These are phyloP conservation scores for Cyclina sinensis DNA, from an alignment of 1,140 invertebrate genomes.

Conservation along the genomic window DNA sequence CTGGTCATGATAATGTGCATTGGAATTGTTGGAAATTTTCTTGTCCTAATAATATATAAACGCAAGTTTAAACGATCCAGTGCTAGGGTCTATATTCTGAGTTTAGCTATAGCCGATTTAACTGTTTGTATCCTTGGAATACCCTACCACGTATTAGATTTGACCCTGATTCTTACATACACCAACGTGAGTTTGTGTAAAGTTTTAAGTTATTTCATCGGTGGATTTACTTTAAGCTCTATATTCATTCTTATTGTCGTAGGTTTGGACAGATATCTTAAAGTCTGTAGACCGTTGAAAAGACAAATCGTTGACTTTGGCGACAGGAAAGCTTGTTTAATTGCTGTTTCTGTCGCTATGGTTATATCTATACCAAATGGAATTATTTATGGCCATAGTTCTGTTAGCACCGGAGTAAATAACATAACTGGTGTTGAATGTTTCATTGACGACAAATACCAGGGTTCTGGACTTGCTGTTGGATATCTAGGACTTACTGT, in stretches of 20 bases:
- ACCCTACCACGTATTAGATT: conserved; percentile 76
- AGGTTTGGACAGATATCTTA: conserved; percentile 74
- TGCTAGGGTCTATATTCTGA: conserved; percentile 74
- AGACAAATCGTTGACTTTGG: conserved; percentile 71
- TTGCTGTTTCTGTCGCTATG: conserved; percentile 21
- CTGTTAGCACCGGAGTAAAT: neutral
- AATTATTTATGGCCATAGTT: conserved; percentile 49
- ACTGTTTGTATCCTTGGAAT: conserved; percentile 73
- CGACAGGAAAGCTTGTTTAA: conserved; percentile 59
- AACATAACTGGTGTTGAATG: too few species aligned
- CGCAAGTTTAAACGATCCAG: conserved; percentile 69
- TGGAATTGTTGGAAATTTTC: conserved; percentile 73
- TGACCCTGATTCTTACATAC: conserved; percentile 73
- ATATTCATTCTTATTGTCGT: conserved; percentile 74
- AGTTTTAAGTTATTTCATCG: conserved; percentile 67
- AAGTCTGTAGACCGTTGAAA: conserved; percentile 74
- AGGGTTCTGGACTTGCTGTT: neutral
- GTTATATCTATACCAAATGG: conserved; percentile 55
- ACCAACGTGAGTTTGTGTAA: conserved; percentile 66
- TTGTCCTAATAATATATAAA: conserved; percentile 74
- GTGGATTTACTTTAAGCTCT: conserved; percentile 71
- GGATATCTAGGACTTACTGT: conserved; percentile 42
- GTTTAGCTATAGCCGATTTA: conserved; percentile 73
- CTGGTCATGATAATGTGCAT: conserved; percentile 63
- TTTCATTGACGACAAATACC: conserved; percentile 53